These are phyloP conservation scores for Colinus virginianus DNA, from an alignment of 2,113 vertebrate species.

Conservation along the genomic window DNA sequence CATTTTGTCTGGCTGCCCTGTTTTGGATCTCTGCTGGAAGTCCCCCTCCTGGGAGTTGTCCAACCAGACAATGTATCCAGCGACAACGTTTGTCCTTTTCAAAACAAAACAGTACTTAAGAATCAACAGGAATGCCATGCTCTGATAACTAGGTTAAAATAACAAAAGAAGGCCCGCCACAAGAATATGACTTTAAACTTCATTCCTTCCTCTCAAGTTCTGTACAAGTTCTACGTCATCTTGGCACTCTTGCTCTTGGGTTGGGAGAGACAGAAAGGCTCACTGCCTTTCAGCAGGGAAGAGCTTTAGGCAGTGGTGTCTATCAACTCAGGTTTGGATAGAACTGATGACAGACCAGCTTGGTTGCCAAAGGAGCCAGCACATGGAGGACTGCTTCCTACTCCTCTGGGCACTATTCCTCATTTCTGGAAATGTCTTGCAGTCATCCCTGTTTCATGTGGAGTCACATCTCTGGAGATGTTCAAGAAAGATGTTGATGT, in stretches of 20 bases:
- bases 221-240: background rate
- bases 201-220: background rate
- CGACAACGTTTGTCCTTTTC: background rate
- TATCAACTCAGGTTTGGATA: accelerated
- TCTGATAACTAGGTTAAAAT: constrained; percentile 34
- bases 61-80: constrained; percentile 8
- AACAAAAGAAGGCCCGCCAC: background rate
- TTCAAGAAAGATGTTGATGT: too few relatives aligned
- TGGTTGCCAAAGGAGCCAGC: accelerated
- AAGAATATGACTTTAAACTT: background rate
- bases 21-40: background rate
- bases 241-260: background rate
- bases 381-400: accelerated
- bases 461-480: too few relatives aligned
- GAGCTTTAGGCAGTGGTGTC: background rate
- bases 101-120: constrained; percentile 30
- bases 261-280: background rate
- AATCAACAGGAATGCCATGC: constrained; percentile 25
- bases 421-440: background rate
- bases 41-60: background rate
- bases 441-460: background rate
- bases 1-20: background rate
- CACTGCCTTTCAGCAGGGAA: background rate
- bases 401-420: accelerated
- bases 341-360: background rate